Conservation (phyloP, 2,888 invertebrate species). For the Zygogramma bicolorata region DNA sequence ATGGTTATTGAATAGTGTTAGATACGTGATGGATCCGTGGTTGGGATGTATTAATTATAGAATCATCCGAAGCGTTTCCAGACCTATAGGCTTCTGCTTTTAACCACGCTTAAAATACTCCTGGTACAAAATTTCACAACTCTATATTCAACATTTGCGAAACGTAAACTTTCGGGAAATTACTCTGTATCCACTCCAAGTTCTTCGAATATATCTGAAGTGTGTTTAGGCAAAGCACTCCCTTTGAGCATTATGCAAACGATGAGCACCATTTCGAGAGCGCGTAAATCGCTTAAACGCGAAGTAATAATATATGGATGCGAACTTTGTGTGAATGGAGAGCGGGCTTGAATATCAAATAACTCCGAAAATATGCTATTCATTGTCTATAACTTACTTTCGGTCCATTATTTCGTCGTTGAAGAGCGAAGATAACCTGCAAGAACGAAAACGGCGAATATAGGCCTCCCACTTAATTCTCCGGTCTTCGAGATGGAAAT, state of each 20-base stretch:
- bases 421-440: neutral
- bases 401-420: neutral
- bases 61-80: too few species aligned
- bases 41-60: too few species aligned
- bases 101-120: too few species aligned
- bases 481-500: too few species aligned
- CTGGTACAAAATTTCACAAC: neutral
- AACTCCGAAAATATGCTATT: slow-evolving; percentile 23
- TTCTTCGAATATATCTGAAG: neutral
- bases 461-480: too few species aligned
- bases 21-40: too few species aligned
- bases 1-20: too few species aligned
- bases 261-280: slow-evolving; percentile 26
- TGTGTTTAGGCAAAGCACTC: slow-evolving; percentile 1
- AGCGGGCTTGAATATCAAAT: slow-evolving; percentile 13
- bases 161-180: neutral
- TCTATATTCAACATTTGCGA: neutral
- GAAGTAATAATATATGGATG: slow-evolving; percentile 28
- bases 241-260: slow-evolving; percentile 34
- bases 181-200: neutral
- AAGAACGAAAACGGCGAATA: too few species aligned
- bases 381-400: slow-evolving; percentile 18
- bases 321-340: slow-evolving; percentile 26
- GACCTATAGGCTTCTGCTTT: too few species aligned
- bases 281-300: slow-evolving; percentile 29